These are phyloP conservation scores for Caenorhabditis sp. DNA, from an alignment of 2,888 invertebrate genomes.

Conservation along the genomic window DNA sequence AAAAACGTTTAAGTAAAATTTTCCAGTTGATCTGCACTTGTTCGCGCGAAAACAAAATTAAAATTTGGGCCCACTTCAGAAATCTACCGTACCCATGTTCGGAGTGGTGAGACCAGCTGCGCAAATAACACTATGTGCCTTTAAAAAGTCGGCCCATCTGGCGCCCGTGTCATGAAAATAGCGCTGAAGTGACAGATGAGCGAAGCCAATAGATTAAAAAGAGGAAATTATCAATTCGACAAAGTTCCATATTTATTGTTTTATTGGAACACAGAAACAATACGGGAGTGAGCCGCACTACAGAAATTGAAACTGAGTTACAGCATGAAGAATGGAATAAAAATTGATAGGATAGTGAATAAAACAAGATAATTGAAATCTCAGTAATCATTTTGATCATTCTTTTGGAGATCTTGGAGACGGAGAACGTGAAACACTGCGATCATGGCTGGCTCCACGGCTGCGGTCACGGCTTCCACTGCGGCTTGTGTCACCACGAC, in stretches of 20 bases:
- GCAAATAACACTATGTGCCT: constrained; percentile 6
- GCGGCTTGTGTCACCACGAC: constrained; percentile 23
- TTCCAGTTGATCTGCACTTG: too few relatives aligned
- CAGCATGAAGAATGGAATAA: neutral
- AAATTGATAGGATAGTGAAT: constrained; percentile 9
- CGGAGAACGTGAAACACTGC: constrained; percentile 42
- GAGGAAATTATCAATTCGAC: too few relatives aligned
- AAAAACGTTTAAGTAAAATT: too few relatives aligned
- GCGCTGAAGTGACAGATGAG: neutral
- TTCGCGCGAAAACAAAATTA: neutral
- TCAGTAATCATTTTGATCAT: neutral
- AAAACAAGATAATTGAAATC: constrained; percentile 6
- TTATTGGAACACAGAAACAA: too few relatives aligned
- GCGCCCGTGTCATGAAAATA: neutral
- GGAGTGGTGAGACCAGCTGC: constrained; percentile 2
- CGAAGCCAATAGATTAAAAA: too few relatives aligned
- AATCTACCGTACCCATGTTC: neutral
- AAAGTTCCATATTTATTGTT: too few relatives aligned
- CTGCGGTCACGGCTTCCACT: constrained; percentile 31
- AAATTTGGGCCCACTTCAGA: neutral
- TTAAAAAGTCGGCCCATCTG: neutral
- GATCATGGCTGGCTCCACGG: constrained; percentile 4
- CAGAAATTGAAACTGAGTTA: constrained; percentile 15
- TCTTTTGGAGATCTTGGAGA: constrained; percentile 33
- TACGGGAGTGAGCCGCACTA: too few relatives aligned